These are phyloP conservation scores for Myodes glareolus DNA, from an alignment of 2,113 vertebrate species.

Conservation along the genomic window DNA sequence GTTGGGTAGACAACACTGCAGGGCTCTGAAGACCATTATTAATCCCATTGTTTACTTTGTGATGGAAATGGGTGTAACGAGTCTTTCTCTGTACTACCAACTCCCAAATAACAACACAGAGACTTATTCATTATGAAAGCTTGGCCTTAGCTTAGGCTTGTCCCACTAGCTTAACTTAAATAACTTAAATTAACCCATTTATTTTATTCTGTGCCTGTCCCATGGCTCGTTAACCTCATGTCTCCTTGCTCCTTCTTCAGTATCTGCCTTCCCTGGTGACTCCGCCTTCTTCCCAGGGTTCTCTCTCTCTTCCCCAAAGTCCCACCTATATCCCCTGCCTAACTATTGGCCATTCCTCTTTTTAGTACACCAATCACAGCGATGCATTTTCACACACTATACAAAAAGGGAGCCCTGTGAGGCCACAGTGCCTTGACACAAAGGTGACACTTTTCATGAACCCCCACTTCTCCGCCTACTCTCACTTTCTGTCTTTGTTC, in stretches of 20 bases:
- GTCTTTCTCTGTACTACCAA: neutral
- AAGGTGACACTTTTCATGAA: conserved; percentile 86
- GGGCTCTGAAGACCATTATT: neutral
- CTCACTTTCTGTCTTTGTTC: neutral
- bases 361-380: neutral
- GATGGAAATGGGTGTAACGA: neutral
- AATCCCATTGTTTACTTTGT: neutral
- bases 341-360: neutral
- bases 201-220: neutral
- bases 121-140: neutral
- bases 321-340: neutral
- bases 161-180: neutral
- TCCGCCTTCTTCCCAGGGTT: neutral
- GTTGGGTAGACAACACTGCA: neutral
- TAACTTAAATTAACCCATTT: neutral
- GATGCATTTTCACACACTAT: neutral
- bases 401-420: conserved; percentile 65
- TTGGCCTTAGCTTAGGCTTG: neutral
- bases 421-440: conserved; percentile 89
- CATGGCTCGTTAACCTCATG: neutral
- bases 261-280: neutral
- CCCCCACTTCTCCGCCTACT: conserved; percentile 82
- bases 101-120: neutral
- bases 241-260: neutral
- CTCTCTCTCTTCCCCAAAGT: neutral